Percentiles rank a stretch among this genome's conserved stretches.
Conservation (phyloP, 2,113 vertebrate genomes). For the Larimichthys polyactis region DNA sequence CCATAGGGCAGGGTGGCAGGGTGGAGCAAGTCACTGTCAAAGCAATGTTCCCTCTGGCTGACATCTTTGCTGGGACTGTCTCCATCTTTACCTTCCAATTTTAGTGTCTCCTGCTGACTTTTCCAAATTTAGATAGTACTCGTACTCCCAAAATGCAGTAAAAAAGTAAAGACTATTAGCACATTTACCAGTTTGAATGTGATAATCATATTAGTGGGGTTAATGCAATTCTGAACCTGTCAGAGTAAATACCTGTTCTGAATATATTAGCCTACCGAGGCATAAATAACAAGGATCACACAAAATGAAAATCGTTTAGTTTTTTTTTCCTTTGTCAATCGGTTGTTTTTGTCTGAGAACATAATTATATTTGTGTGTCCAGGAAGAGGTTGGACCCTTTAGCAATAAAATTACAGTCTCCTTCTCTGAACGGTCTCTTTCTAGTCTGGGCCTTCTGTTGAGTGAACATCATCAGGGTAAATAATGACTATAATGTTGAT, state of each 20-base stretch:
- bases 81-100: not conserved
- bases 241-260: constrained; percentile 1
- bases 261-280: constrained; percentile 10
- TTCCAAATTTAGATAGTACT: not conserved
- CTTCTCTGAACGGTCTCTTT: constrained; percentile 10
- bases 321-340: not conserved
- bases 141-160: not conserved
- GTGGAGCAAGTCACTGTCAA: constrained; percentile 9
- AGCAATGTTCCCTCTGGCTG: not conserved
- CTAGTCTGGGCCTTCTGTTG: constrained; percentile 9
- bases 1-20: constrained; percentile 30
- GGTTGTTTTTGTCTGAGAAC: constrained; percentile 16
- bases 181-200: constrained; percentile 2
- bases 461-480: not conserved
- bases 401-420: constrained; percentile 21
- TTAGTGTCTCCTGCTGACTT: constrained; percentile 3
- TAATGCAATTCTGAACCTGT: constrained; percentile 22
- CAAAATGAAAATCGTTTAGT: not conserved
- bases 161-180: not conserved
- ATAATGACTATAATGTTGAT: constrained; percentile 17
- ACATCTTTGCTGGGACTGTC: not conserved
- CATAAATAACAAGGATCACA: not conserved
- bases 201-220: constrained; percentile 21
- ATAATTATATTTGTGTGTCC: constrained; percentile 20
- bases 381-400: constrained; percentile 12